phyloP scores from a whole-genome alignment of 2,888 invertebrate species.

The Euplexia lucipara region DNA sequence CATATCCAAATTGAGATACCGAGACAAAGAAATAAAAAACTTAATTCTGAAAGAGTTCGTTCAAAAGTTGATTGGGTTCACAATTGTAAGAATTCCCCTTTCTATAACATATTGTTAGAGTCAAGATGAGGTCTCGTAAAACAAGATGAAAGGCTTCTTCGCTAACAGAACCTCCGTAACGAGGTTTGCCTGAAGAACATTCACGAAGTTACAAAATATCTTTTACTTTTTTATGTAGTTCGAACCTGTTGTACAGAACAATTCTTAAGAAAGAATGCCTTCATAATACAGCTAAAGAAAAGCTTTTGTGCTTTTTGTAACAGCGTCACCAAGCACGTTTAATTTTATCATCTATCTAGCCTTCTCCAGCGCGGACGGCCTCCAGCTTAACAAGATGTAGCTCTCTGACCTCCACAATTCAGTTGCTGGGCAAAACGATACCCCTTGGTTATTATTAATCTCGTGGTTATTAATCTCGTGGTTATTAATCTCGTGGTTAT shows the following conservation, averaged over 20 bases:
- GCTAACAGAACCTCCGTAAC: conserved; percentile 52
- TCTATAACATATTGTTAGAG: conserved; percentile 38
- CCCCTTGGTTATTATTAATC: too few relatives aligned
- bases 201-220: conserved; percentile 36
- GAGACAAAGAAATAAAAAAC: conserved; percentile 23
- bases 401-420: too few relatives aligned
- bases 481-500: too few relatives aligned
- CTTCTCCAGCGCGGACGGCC: too few relatives aligned
- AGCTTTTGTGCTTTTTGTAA: too few relatives aligned
- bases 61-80: conserved; percentile 41
- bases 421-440: too few relatives aligned
- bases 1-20: conserved; percentile 9
- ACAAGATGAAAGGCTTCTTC: conserved; percentile 55
- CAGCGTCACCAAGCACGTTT: too few relatives aligned
- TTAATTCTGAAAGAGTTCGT: conserved; percentile 36
- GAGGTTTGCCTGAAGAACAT: conserved; percentile 49
- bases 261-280: background rate
- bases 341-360: too few relatives aligned
- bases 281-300: background rate
- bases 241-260: conserved; percentile 10
- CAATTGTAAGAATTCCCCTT: conserved; percentile 33
- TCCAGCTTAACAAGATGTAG: too few relatives aligned
- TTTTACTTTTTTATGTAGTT: conserved; percentile 27
- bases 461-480: too few relatives aligned
- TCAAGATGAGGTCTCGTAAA: conserved; percentile 47